phyloP scores from a whole-genome alignment of 2,888 invertebrate species.

The Caenorhabditis uteleia region DNA sequence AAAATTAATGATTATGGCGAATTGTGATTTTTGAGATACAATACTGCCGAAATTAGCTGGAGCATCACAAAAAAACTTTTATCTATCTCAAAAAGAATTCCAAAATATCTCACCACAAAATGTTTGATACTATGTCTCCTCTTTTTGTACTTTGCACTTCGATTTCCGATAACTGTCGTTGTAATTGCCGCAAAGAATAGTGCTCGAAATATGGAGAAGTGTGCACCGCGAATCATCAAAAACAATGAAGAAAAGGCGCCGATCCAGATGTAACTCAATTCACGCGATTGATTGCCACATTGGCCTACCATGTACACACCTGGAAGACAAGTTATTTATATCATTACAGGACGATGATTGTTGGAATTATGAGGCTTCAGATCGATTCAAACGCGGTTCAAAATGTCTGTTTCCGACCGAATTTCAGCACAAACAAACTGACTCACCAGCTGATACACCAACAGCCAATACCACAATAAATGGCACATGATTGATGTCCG shows the following conservation, averaged over 20 bases:
- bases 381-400: too few species aligned
- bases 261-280: slow-evolving; percentile 48
- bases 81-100: neutral
- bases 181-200: slow-evolving; percentile 33
- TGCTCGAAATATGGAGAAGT: slow-evolving; percentile 17
- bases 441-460: slow-evolving; percentile 40
- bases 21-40: neutral
- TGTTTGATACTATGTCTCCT: slow-evolving; percentile 34
- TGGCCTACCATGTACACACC: slow-evolving; percentile 52
- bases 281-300: slow-evolving; percentile 36
- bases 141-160: slow-evolving; percentile 28
- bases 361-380: too few species aligned
- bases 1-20: neutral
- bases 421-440: too few species aligned
- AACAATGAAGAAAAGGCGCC: slow-evolving; percentile 34
- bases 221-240: slow-evolving; percentile 23
- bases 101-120: slow-evolving; percentile 25
- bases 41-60: too few species aligned
- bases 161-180: slow-evolving; percentile 45
- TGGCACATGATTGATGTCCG: slow-evolving; percentile 26
- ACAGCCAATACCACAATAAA: slow-evolving; percentile 37
- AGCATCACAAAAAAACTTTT: too few species aligned
- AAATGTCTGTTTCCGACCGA: too few species aligned
- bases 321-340: slow-evolving; percentile 14
- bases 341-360: neutral